These are phyloP conservation scores for Heliopora coerulea DNA, from an alignment of 92 coral and sea anemone species.

Conservation along the genomic window DNA sequence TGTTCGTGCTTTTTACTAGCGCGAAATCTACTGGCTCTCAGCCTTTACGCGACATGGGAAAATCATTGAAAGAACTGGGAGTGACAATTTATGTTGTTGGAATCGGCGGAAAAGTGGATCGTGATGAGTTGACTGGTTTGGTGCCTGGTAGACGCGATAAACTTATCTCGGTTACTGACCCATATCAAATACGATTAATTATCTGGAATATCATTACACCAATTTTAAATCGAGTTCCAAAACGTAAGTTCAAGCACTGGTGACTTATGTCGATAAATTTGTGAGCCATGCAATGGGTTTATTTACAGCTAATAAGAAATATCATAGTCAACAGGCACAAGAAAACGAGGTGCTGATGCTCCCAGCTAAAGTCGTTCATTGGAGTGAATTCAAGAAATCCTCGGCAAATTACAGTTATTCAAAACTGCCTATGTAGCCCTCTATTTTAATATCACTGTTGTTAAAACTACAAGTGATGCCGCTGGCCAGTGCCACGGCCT, in stretches of 20 bases:
- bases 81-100: constrained; percentile 58
- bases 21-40: constrained; percentile 56
- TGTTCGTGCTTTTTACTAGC: constrained; percentile 63
- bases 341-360: too few species aligned
- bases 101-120: constrained; percentile 49
- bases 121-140: constrained; percentile 32
- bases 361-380: too few species aligned
- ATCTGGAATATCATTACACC: not conserved
- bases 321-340: too few species aligned
- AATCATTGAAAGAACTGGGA: constrained; percentile 28
- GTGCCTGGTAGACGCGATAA: constrained; percentile 10
- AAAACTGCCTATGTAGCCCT: too few species aligned
- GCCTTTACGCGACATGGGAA: constrained; percentile 36
- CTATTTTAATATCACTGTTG: too few species aligned
- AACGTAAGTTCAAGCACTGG: not conserved
- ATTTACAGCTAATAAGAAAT: too few species aligned
- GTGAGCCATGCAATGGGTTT: too few species aligned
- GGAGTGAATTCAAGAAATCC: too few species aligned
- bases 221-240: constrained; percentile 11
- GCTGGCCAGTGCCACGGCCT: too few species aligned
- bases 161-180: constrained; percentile 2
- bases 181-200: not conserved
- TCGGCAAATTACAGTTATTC: too few species aligned
- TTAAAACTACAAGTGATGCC: too few species aligned
- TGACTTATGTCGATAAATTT: too few species aligned